A percentile compares a stretch with the other conserved stretches of the same genome.
Conservation (phyloP, 2,113 vertebrate genomes). For the Periophthalmus modestus region DNA sequence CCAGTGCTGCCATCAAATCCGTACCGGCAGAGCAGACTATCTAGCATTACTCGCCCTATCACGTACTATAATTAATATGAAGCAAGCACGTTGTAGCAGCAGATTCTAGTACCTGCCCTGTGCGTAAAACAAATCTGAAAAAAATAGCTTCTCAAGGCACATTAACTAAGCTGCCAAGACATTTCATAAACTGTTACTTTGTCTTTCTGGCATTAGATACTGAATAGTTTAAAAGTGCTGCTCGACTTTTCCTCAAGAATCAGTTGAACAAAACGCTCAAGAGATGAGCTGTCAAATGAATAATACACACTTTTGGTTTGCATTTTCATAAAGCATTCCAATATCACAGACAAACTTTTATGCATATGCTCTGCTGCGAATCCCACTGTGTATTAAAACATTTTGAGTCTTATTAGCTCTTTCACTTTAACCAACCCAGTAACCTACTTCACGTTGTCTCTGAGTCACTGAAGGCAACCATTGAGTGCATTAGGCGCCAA, state of each 20-base stretch:
- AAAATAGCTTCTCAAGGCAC: not conserved
- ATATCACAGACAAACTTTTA: slow-evolving; percentile 37
- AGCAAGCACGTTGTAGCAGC: not conserved
- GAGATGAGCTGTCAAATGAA: slow-evolving; percentile 22
- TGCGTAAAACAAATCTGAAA: not conserved
- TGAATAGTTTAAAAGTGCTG: not conserved
- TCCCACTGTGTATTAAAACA: slow-evolving; percentile 37
- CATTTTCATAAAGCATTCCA: slow-evolving; percentile 33
- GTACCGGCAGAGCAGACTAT: not conserved
- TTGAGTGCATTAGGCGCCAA: slow-evolving; percentile 47
- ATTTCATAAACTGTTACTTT: slow-evolving; percentile 8
- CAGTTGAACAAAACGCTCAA: slow-evolving; percentile 2
- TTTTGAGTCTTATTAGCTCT: slow-evolving; percentile 45
- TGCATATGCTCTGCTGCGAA: slow-evolving; percentile 8
- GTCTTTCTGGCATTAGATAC: not conserved
- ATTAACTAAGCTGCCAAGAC: not conserved
- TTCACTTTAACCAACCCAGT: slow-evolving; percentile 64
- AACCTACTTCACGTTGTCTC: slow-evolving; percentile 62
- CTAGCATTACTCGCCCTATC: not conserved
- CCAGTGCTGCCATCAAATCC: no score
- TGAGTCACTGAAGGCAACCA: slow-evolving; percentile 62
- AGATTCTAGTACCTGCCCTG: not conserved
- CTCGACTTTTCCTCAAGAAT: slow-evolving; percentile 1
- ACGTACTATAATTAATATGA: not conserved
- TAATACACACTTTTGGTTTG: slow-evolving; percentile 8